A percentile compares a stretch with the other conserved stretches of the same genome.
These are phyloP conservation scores for Temnothorax unifasciatus DNA, from an alignment of 2,888 invertebrate genomes.

Conservation along the genomic window DNA sequence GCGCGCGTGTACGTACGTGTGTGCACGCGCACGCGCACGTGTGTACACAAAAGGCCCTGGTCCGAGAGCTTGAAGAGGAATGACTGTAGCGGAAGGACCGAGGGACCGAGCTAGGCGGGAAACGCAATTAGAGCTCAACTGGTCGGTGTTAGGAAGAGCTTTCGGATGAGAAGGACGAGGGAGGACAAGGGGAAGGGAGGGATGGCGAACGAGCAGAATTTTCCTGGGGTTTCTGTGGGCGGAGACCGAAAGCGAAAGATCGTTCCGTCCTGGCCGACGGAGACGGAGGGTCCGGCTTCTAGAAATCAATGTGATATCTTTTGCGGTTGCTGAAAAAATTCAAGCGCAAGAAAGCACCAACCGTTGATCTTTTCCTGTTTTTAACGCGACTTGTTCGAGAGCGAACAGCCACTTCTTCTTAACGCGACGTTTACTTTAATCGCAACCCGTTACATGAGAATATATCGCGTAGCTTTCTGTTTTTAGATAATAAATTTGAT, in stretches of 20 bases:
- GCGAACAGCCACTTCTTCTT: neutral
- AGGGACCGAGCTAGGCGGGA: constrained; percentile 69
- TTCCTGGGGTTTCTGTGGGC: constrained; percentile 55
- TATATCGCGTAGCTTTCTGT: neutral
- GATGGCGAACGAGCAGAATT: constrained; percentile 60
- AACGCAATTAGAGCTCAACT: constrained; percentile 79
- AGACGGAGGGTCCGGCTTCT: constrained; percentile 38
- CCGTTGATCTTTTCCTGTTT: constrained; percentile 25
- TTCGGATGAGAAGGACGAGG: constrained; percentile 42
- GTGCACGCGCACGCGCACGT: constrained; percentile 39
- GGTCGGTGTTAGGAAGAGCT: constrained; percentile 69
- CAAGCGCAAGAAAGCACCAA: constrained; percentile 29
- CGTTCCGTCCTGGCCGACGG: constrained; percentile 35
- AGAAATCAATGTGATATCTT: constrained; percentile 60
- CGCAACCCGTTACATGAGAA: neutral
- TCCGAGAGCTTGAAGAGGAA: constrained; percentile 61
- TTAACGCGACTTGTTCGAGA: neutral
- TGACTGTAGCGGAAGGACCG: constrained; percentile 68
- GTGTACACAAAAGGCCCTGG: constrained; percentile 45
- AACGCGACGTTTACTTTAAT: constrained; percentile 25
- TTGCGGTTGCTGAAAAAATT: constrained; percentile 50
- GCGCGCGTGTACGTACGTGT: constrained; percentile 20
- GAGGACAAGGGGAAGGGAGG: neutral
- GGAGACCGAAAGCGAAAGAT: constrained; percentile 38
- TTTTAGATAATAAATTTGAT: neutral